Evolutionary conservation across 2,113 vertebrate species (phyloP).

Genomic region (Apodemus sylvaticus): DNA sequence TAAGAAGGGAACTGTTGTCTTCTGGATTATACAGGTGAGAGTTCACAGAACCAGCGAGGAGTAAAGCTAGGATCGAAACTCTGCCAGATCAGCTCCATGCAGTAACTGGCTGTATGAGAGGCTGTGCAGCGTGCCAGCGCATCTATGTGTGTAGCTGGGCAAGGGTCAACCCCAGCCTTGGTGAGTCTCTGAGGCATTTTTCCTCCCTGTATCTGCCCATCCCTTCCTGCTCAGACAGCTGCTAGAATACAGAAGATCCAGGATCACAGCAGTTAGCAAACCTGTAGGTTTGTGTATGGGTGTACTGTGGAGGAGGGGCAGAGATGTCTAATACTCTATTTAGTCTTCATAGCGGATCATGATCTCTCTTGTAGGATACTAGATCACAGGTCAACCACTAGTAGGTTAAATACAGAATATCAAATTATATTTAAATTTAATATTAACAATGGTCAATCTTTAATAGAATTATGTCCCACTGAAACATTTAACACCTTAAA

Average conservation of each 20-base stretch:
- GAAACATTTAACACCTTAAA: neutral
- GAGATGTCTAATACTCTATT: neutral
- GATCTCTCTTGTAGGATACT: neutral
- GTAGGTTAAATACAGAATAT: neutral
- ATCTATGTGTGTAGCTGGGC: neutral
- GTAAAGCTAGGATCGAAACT: neutral
- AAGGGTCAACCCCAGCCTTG: neutral
- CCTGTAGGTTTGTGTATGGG: neutral
- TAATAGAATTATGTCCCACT: neutral
- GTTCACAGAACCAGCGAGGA: neutral
- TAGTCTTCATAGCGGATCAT: neutral
- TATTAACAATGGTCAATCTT: neutral
- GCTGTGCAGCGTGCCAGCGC: neutral
- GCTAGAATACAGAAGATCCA: neutral
- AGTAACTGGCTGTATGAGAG: neutral
- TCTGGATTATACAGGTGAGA: neutral
- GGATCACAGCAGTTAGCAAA: neutral
- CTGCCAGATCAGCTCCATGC: neutral
- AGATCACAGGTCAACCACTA: no score
- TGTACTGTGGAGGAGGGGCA: rapidly evolving
- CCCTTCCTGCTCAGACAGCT: neutral
- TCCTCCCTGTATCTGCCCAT: neutral
- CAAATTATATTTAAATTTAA: neutral
- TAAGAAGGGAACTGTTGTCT: neutral
- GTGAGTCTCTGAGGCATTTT: no score